These are phyloP conservation scores for Amblyopsis rosae DNA, from an alignment of 2,113 vertebrate species.

Conservation along the genomic window DNA sequence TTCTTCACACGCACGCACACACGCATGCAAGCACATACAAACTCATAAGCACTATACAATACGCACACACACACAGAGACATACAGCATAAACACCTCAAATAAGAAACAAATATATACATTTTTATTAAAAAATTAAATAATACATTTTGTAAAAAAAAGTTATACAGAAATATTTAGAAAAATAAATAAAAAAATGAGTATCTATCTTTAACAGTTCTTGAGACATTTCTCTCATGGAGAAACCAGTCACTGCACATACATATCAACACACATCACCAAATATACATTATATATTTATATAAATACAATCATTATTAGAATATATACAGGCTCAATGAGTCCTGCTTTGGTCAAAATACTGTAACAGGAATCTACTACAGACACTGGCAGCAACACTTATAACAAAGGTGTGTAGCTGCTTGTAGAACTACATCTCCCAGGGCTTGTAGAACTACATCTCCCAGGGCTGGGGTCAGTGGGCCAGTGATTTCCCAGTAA, in stretches of 20 bases:
- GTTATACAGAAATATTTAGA: conserved; percentile 53
- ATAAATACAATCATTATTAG: conserved; percentile 52
- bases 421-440: no score
- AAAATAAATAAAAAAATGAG: conserved; percentile 74
- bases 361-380: not conserved
- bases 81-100: not conserved
- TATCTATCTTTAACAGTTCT: conserved; percentile 46
- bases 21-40: not conserved
- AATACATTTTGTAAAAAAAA: conserved; percentile 41
- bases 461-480: not conserved
- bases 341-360: conserved; percentile 50
- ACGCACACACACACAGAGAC: not conserved
- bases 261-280: conserved; percentile 12
- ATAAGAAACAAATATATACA: not conserved
- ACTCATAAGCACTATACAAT: not conserved
- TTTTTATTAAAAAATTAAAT: conserved; percentile 42
- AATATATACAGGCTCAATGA: conserved; percentile 44
- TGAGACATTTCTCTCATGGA: no score
- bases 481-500: not conserved
- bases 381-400: no score
- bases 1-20: not conserved
- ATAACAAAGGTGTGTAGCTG: no score
- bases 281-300: conserved; percentile 25
- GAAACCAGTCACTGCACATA: conserved; percentile 10
- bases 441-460: not conserved